These are phyloP conservation scores for Trematomus bernacchii DNA, from an alignment of 2,797 vertebrate genomes.

Conservation along the genomic window DNA sequence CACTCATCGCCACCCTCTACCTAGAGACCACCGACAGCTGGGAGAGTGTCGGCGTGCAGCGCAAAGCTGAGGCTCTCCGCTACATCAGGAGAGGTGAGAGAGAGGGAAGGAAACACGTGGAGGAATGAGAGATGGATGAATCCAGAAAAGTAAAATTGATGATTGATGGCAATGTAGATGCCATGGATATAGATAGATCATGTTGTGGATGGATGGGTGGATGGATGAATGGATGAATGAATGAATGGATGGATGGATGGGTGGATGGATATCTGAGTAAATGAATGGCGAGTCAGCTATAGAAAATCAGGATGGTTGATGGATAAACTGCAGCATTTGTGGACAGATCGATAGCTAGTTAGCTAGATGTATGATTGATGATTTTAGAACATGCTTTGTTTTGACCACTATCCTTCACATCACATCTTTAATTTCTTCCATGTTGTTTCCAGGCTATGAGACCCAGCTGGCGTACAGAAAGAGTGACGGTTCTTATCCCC, in stretches of 20 bases:
- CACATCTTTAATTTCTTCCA: background rate
- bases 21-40: constrained; percentile 78
- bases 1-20: constrained; percentile 83
- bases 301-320: background rate
- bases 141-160: background rate
- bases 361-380: background rate
- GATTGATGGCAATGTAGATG: background rate
- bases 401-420: background rate
- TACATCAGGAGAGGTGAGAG: constrained; percentile 82
- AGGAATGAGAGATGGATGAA: too few relatives aligned
- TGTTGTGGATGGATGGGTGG: too few relatives aligned
- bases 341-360: background rate
- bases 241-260: too few relatives aligned
- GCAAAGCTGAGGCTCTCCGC: constrained; percentile 73
- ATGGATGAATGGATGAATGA: background rate
- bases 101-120: background rate
- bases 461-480: constrained; percentile 88
- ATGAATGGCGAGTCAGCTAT: too few relatives aligned
- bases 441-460: constrained; percentile 84
- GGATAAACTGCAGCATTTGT: background rate
- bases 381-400: background rate
- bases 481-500: constrained; percentile 87
- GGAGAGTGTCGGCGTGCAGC: constrained; percentile 77
- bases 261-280: background rate
- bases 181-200: too few relatives aligned